A percentile compares a stretch with the other conserved stretches of the same genome.
Evolutionary conservation across 2,797 vertebrate genomes (phyloP).

Genomic region (Fratercula arctica): DNA sequence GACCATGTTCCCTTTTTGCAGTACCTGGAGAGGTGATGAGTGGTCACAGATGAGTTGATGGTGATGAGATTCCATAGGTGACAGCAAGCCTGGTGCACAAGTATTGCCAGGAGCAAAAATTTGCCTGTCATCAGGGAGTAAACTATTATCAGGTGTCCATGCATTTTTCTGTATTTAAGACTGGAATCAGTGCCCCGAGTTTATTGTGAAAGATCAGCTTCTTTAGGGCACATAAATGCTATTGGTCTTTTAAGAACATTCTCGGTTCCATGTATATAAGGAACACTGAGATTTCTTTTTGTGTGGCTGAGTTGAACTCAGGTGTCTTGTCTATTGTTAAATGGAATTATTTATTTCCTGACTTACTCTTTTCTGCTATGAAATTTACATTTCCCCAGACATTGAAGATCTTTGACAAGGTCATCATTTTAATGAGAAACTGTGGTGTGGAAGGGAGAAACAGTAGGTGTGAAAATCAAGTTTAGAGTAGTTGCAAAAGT

Average conservation of each 20-base stretch:
- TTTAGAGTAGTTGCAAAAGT: background rate
- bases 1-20: background rate
- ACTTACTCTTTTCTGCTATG: background rate
- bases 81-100: background rate
- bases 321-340: background rate
- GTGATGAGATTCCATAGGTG: background rate
- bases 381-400: background rate
- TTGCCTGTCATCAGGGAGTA: background rate
- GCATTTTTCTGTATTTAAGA: background rate
- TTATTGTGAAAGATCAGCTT: background rate
- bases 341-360: background rate
- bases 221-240: background rate
- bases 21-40: background rate
- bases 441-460: background rate
- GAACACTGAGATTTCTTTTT: background rate
- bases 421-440: background rate
- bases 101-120: background rate
- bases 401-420: background rate
- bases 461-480: background rate
- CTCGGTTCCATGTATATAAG: background rate
- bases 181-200: background rate
- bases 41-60: background rate
- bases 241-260: background rate
- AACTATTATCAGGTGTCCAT: background rate
- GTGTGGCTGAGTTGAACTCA: background rate